Conservation (phyloP, 1,140 invertebrate species). For the Charaxes varanes region DNA sequence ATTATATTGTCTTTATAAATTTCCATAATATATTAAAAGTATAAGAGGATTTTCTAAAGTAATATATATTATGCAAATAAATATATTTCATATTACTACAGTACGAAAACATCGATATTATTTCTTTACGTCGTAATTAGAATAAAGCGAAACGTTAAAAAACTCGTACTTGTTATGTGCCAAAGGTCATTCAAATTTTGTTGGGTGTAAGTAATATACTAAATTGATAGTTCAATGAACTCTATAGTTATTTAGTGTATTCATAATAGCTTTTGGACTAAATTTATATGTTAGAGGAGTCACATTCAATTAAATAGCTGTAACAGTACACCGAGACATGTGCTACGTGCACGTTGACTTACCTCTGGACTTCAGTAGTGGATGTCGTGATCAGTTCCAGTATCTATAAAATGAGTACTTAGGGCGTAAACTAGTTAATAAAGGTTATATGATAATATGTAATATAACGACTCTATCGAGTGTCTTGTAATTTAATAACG, state of each 20-base stretch:
- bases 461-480: constrained; percentile 31
- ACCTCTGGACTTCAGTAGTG: constrained; percentile 12
- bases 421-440: constrained; percentile 24
- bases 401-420: constrained; percentile 31
- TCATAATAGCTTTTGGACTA: constrained; percentile 11
- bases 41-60: no score
- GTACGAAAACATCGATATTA: no score
- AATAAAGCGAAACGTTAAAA: no score
- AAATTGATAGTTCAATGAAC: no score
- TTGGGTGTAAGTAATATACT: constrained; percentile 14
- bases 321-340: constrained; percentile 12
- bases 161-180: constrained; percentile 19
- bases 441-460: constrained; percentile 18
- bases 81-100: no score
- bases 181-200: constrained; percentile 16
- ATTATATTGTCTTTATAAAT: no score
- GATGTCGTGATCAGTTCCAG: constrained; percentile 38
- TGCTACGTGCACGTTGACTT: no score
- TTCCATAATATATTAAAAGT: no score
- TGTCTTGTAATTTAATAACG: constrained; percentile 49
- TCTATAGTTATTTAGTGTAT: no score
- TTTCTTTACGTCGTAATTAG: no score
- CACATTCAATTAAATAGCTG: constrained; percentile 11
- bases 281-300: constrained; percentile 17
- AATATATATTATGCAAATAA: no score